phyloP scores from a whole-genome alignment of 2,888 invertebrate species.

The Microctonus brassicae region DNA sequence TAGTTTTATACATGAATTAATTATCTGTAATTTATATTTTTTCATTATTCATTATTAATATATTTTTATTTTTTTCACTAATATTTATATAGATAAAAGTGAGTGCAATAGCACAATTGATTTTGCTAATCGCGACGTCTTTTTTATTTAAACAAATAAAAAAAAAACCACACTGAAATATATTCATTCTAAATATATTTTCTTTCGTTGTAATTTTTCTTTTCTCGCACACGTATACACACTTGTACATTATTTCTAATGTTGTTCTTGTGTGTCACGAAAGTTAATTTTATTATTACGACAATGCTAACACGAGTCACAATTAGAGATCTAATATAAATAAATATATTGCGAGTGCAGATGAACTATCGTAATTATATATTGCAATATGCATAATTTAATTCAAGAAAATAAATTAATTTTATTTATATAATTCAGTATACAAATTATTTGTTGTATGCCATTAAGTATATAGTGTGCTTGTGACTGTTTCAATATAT shows the following conservation, averaged over 20 bases:
- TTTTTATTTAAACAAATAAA: too few species aligned
- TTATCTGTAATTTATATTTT: too few species aligned
- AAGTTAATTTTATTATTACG: slow-evolving; percentile 31
- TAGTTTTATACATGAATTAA: too few species aligned
- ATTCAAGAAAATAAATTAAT: too few species aligned
- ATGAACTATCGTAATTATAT: slow-evolving; percentile 7
- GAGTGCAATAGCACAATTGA: too few species aligned
- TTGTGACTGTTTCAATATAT: too few species aligned
- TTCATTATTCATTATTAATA: too few species aligned
- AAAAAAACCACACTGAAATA: background rate
- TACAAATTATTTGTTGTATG: background rate
- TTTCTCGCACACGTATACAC: background rate
- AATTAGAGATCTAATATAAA: slow-evolving; percentile 30
- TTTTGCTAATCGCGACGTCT: too few species aligned
- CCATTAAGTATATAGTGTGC: too few species aligned
- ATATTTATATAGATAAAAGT: too few species aligned
- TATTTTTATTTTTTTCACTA: too few species aligned
- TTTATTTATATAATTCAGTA: too few species aligned
- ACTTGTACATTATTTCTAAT: background rate
- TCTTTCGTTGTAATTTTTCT: background rate
- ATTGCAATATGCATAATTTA: background rate
- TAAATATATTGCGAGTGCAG: slow-evolving; percentile 12
- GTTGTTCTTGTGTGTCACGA: background rate
- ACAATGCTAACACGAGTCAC: slow-evolving; percentile 27
- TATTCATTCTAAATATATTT: background rate